Percentiles rank a stretch among this genome's conserved stretches.
These are phyloP conservation scores for Brachionus plicatilis DNA, from an alignment of 1,140 invertebrate species.

Conservation along the genomic window DNA sequence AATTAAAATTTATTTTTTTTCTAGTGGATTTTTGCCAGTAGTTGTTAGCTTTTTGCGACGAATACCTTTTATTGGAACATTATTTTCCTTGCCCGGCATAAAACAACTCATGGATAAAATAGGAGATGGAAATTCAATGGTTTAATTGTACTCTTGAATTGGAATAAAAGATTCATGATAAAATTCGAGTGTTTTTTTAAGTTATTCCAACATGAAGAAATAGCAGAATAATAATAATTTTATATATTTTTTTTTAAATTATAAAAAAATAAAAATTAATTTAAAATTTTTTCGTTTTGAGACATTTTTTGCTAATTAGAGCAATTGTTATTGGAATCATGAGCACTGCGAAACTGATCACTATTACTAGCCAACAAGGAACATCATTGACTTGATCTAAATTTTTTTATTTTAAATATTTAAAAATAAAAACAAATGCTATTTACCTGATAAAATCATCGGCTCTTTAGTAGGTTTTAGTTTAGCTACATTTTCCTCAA, in stretches of 20 bases:
- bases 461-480: neutral
- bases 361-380: neutral
- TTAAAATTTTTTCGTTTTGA: neutral
- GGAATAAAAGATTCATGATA: neutral
- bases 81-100: constrained; percentile 63
- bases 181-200: neutral
- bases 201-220: neutral
- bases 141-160: neutral
- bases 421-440: no score
- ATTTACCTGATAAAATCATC: neutral
- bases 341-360: neutral
- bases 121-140: constrained; percentile 38
- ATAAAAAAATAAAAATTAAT: neutral
- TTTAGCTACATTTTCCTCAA: neutral
- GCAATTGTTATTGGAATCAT: neutral
- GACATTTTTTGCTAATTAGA: neutral
- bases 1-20: constrained; percentile 32
- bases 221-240: neutral
- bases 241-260: neutral
- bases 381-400: neutral
- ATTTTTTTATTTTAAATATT: neutral
- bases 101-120: constrained; percentile 55
- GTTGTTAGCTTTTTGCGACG: constrained; percentile 64
- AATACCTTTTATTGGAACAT: constrained; percentile 62
- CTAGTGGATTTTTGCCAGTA: constrained; percentile 65